Evolutionary conservation across 2,113 vertebrate genomes (phyloP), one percentile per base, ranked within the genome.

Genomic region (Channa maculata): DNA sequence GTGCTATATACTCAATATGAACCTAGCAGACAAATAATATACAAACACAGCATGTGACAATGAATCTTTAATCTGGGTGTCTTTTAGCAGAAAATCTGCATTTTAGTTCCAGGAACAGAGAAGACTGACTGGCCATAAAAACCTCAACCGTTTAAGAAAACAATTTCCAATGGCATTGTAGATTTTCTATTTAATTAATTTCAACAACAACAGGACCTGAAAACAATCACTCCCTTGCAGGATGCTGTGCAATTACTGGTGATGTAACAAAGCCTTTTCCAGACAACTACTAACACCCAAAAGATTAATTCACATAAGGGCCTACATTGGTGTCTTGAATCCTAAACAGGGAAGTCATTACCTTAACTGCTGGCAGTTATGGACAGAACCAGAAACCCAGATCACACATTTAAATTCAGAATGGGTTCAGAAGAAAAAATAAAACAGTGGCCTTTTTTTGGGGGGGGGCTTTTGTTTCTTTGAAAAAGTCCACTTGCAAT

Each of bases 121-220:
- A 51, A 65, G 24, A 45, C 63, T 13, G 33, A 51, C 63, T 73
- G 65, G 15, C 54, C 37, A 46, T 48, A 6, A 50, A 72, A 80
- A 67, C 69, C 44, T 67, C 50, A 79, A 68, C 44, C 67, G 62
- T 66, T 65, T 68, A 65, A 73, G 41, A 55, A 15, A 50, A 48
- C 67, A 71, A 72, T 63, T 65, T 80, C n/a, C 46, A 82, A 53
- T 61, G 12, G 55, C 41, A 54, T 73, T 43, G 8, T 4, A 39
- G 69, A 79, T 65, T 46, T 71, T 77, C 54, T 5, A 45, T 61
- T 58, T 11, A 76, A 79, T 82, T 60, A 48, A 65, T 77, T 72
- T 83, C 9, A 62, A 69, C 54, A 60, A n/a, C 54, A 60, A n/a
- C 49, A 66, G 45, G 46, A 58, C 45, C 39, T 34, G 38, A 65